These are phyloP conservation scores for Pseudachorutes palmiensis DNA, from an alignment of 1,140 invertebrate species.

Conservation along the genomic window DNA sequence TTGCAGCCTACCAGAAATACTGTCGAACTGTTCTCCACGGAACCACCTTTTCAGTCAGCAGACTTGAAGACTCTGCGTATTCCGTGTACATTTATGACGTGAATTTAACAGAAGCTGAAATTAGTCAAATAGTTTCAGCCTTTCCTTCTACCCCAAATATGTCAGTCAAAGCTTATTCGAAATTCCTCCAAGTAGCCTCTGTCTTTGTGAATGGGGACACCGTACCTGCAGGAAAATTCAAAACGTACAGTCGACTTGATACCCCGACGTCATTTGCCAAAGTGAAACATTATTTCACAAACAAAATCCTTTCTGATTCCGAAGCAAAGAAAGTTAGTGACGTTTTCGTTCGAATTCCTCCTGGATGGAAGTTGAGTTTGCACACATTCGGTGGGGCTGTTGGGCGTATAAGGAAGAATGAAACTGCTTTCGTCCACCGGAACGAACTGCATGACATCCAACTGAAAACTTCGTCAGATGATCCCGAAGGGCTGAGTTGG, in stretches of 20 bases:
- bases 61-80: not conserved
- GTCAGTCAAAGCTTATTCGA: too few species aligned
- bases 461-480: not conserved
- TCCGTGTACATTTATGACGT: not conserved
- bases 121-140: too few species aligned
- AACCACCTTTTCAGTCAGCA: not conserved
- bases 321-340: not conserved
- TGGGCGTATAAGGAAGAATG: not conserved
- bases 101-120: not conserved
- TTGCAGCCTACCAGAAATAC: not conserved
- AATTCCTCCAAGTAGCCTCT: too few species aligned
- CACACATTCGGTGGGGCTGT: not conserved
- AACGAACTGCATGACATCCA: not conserved
- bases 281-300: not conserved
- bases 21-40: not conserved
- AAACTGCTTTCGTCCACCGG: not conserved
- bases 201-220: not conserved
- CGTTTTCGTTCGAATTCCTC: not conserved
- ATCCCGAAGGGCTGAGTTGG: not conserved
- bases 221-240: not conserved
- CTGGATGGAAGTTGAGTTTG: not conserved
- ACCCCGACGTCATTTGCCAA: not conserved
- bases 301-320: not conserved
- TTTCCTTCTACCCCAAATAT: too few species aligned
- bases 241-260: not conserved